A percentile compares a stretch with the other conserved stretches of the same genome.
phyloP scores from a whole-genome alignment of 2,113 vertebrate genomes.

The Isichthys henryi region DNA sequence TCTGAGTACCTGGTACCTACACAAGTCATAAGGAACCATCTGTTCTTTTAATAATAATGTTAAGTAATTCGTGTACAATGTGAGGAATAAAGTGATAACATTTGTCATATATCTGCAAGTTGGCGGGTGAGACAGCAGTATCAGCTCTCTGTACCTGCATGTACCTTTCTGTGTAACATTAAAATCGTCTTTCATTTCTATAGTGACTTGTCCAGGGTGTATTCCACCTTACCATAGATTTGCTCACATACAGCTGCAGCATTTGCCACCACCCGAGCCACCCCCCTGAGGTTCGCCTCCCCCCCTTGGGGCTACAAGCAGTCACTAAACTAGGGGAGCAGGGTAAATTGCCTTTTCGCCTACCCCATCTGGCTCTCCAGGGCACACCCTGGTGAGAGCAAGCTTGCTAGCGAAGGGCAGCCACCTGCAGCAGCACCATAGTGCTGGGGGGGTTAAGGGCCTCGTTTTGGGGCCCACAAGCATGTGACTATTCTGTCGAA shows the following conservation, averaged over 20 bases:
- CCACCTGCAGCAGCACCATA: neutral
- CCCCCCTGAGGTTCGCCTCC: too few species aligned
- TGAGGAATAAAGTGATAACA: neutral
- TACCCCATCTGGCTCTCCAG: neutral
- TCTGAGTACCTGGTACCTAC: neutral
- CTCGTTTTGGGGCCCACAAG: too few species aligned
- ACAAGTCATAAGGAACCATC: neutral
- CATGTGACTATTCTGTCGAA: too few species aligned
- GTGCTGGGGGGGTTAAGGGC: neutral
- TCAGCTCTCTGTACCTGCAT: neutral
- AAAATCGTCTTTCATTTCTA: neutral
- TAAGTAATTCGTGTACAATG: neutral
- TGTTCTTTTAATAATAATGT: neutral
- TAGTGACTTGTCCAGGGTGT: neutral
- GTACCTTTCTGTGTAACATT: neutral
- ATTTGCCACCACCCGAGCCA: neutral
- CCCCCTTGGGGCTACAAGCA: too few species aligned
- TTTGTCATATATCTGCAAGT: neutral
- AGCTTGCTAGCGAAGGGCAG: neutral
- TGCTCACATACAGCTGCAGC: neutral
- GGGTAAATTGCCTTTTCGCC: too few species aligned
- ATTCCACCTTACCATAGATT: neutral
- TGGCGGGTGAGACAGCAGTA: neutral
- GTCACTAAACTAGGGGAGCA: too few species aligned
- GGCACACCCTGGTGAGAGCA: neutral